A percentile compares a stretch with the other conserved stretches of the same genome.
These are phyloP conservation scores for Chydorus sphaericus DNA, from an alignment of 2,888 invertebrate genomes.

Conservation along the genomic window DNA sequence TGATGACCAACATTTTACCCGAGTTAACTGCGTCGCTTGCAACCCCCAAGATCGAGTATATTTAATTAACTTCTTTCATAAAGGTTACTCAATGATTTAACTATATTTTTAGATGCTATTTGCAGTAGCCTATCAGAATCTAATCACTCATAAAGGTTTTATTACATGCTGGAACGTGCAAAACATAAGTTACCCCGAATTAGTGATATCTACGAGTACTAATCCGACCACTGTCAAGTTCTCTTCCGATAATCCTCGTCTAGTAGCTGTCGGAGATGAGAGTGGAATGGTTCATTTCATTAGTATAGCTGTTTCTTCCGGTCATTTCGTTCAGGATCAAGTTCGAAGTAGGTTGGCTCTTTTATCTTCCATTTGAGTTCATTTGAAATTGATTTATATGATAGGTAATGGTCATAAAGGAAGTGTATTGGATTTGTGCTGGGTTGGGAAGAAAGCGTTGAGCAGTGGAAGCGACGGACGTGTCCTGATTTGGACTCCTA, in stretches of 20 bases:
- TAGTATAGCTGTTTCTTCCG: neutral
- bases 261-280: constrained; percentile 2
- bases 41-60: constrained; percentile 2
- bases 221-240: constrained; percentile 4
- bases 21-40: neutral
- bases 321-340: neutral
- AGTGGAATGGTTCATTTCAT: constrained; percentile 8
- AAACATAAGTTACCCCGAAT: neutral
- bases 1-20: neutral
- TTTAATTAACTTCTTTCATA: neutral
- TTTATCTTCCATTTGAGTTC: neutral
- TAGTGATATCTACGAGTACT: neutral
- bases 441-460: constrained; percentile 2
- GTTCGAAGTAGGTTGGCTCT: neutral
- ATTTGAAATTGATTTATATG: neutral
- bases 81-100: neutral
- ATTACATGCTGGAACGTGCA: constrained; percentile 5
- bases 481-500: constrained; percentile 3
- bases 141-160: neutral
- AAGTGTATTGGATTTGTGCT: neutral
- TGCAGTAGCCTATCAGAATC: constrained; percentile 3
- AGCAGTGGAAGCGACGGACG: constrained; percentile 8
- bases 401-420: constrained; percentile 4
- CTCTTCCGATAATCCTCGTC: neutral
- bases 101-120: neutral